A percentile compares a stretch with the other conserved stretches of the same genome.
Conservation (phyloP, 2,888 invertebrate genomes). For the Chalcosyrphus nemorum region DNA sequence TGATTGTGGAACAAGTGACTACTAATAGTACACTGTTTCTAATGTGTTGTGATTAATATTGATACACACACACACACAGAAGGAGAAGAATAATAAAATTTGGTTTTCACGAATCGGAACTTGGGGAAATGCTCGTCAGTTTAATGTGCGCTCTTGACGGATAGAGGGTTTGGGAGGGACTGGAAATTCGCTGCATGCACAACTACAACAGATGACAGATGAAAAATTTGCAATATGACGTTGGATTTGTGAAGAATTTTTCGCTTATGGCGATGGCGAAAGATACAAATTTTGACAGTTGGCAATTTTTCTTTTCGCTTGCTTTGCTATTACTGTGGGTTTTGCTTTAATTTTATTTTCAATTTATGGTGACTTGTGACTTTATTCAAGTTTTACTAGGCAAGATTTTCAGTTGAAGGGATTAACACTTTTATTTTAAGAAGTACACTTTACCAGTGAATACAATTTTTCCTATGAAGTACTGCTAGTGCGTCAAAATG, state of each 20-base stretch:
- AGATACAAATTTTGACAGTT: conserved; percentile 39
- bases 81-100: conserved; percentile 3
- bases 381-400: too few species aligned
- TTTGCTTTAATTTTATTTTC: neutral
- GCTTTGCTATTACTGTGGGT: neutral
- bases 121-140: neutral
- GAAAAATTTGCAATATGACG: conserved; percentile 43
- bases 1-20: conserved; percentile 64
- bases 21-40: conserved; percentile 61
- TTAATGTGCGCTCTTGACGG: neutral
- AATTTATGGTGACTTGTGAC: too few species aligned
- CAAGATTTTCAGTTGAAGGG: too few species aligned
- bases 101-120: conserved; percentile 58
- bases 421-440: too few species aligned
- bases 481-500: too few species aligned
- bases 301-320: neutral
- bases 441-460: too few species aligned
- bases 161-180: neutral
- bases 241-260: conserved; percentile 20
- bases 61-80: neutral
- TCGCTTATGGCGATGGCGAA: conserved; percentile 8
- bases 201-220: conserved; percentile 31
- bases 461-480: too few species aligned
- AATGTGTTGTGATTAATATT: conserved; percentile 61
- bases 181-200: neutral